A percentile compares a stretch with the other conserved stretches of the same genome.
Evolutionary conservation across 2,888 invertebrate species (phyloP).

Genomic region (Notodonta ziczac): DNA sequence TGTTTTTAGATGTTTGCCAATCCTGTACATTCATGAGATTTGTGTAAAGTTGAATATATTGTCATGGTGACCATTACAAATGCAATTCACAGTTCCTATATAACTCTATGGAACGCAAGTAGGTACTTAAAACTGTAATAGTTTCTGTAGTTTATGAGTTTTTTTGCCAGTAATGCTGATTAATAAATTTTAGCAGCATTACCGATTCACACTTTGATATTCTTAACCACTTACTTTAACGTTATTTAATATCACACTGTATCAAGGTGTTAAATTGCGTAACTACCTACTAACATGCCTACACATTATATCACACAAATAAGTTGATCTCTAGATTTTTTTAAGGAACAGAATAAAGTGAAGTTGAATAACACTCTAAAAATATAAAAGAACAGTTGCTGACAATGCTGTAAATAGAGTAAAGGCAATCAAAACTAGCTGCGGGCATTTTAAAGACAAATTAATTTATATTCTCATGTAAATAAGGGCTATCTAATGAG

Average conservation of each 20-base stretch:
- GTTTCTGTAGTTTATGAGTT: too few relatives aligned
- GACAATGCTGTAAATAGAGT: slow-evolving; percentile 21
- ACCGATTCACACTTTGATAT: too few relatives aligned
- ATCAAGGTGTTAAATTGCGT: too few relatives aligned
- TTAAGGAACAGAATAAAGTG: background rate
- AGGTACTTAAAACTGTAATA: too few relatives aligned
- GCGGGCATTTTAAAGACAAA: slow-evolving; percentile 25
- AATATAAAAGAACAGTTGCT: slow-evolving; percentile 1
- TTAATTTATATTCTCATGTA: slow-evolving; percentile 41
- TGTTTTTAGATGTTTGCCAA: background rate
- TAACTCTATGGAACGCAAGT: too few relatives aligned
- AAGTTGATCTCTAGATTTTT: background rate
- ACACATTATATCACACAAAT: background rate
- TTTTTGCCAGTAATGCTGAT: too few relatives aligned
- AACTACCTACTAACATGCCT: too few relatives aligned
- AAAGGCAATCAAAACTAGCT: slow-evolving; percentile 25
- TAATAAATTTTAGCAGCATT: too few relatives aligned
- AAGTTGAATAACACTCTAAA: background rate
- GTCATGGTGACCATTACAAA: too few relatives aligned
- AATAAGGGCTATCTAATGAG: slow-evolving; percentile 47
- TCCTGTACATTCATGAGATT: slow-evolving; percentile 4
- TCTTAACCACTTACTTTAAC: too few relatives aligned
- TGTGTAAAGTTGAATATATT: background rate
- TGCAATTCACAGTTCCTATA: too few relatives aligned
- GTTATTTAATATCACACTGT: too few relatives aligned